These are phyloP conservation scores for Tarsius wallacei DNA, from an alignment of 2,797 vertebrate species.

Conservation along the genomic window DNA sequence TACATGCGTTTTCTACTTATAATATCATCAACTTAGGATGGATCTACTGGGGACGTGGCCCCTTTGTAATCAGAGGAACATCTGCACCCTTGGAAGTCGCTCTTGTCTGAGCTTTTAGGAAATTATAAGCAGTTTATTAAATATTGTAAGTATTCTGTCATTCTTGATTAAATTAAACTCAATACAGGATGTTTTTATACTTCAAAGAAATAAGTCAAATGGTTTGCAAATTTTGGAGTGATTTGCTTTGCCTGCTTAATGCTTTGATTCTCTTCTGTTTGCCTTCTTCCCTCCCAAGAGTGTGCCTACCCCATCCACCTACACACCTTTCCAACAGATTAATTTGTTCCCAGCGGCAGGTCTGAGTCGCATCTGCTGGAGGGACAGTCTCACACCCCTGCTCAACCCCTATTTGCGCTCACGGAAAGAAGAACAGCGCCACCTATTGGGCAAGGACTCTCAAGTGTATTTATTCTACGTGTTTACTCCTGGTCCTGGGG, in stretches of 20 bases:
- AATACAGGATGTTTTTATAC: background rate
- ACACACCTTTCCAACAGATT: background rate
- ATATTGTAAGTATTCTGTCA: background rate
- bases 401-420: background rate
- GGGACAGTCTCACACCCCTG: no score
- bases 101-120: background rate
- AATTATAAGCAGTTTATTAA: background rate
- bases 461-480: background rate
- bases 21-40: background rate
- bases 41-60: background rate
- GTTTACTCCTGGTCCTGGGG: background rate
- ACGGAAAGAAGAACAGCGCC: background rate
- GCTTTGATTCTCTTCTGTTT: background rate
- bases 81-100: background rate
- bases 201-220: background rate
- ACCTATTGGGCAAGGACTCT: background rate
- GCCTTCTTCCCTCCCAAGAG: rapidly evolving
- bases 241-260: background rate
- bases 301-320: background rate
- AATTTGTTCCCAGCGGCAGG: background rate
- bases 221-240: background rate
- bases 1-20: background rate
- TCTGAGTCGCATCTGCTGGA: background rate
- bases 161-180: background rate
- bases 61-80: background rate